Evolutionary conservation across 2,113 vertebrate genomes (phyloP).

Genomic region (Clarias gariepinus): DNA sequence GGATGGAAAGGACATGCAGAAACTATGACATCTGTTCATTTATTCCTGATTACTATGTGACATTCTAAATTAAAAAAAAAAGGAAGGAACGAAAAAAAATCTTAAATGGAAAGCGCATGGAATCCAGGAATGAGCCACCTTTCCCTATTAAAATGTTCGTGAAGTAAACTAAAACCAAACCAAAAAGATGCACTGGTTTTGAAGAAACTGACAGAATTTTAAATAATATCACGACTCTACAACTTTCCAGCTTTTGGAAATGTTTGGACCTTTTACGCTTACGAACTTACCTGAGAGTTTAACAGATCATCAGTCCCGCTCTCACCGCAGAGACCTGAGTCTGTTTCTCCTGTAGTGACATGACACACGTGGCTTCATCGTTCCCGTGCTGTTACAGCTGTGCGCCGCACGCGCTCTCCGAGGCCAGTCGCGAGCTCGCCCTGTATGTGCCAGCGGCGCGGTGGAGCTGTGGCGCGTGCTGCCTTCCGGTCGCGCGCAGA

Average conservation of each 20-base stretch:
- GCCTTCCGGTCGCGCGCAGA: slow-evolving; percentile 63
- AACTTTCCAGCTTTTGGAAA: background rate
- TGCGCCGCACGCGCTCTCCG: background rate
- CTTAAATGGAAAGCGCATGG: background rate
- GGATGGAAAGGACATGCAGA: background rate
- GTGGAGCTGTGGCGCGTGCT: slow-evolving; percentile 49
- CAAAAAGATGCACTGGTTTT: background rate
- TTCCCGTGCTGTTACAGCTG: background rate
- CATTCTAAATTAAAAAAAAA: background rate
- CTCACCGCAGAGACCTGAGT: background rate
- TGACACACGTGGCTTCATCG: background rate
- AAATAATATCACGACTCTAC: background rate
- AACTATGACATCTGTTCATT: background rate
- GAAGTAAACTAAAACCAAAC: background rate
- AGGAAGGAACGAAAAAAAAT: background rate
- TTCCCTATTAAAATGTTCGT: background rate
- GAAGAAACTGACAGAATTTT: background rate
- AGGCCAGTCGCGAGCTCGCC: background rate
- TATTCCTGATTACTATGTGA: background rate
- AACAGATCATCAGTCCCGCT: background rate
- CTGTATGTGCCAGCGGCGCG: slow-evolving; percentile 33
- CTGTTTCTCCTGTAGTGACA: background rate
- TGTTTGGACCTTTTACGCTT: background rate
- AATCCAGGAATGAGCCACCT: background rate
- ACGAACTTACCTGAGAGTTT: background rate